Evolutionary conservation across 2,113 vertebrate species (phyloP).

Genomic region (Empidonax traillii): DNA sequence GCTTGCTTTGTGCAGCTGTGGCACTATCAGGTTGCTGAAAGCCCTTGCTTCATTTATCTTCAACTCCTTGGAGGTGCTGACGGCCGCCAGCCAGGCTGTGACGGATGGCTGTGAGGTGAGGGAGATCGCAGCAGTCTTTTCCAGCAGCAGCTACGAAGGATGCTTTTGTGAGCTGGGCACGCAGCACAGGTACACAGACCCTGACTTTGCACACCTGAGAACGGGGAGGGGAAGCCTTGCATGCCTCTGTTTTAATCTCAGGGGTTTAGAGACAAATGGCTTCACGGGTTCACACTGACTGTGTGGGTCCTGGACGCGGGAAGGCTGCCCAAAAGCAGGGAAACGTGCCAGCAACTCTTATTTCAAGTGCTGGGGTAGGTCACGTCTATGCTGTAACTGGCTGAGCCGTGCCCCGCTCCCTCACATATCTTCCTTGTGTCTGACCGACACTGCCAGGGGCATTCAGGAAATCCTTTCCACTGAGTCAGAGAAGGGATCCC

Average conservation of each 20-base stretch:
- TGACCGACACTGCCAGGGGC: rapidly evolving
- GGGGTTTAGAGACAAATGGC: neutral
- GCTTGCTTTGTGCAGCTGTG: neutral
- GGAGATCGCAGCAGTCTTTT: rapidly evolving
- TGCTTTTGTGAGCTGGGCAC: neutral
- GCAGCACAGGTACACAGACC: neutral
- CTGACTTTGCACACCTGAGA: neutral
- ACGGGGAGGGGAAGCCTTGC: rapidly evolving
- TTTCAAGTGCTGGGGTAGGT: neutral
- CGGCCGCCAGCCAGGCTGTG: neutral
- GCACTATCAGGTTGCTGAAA: neutral
- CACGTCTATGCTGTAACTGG: neutral
- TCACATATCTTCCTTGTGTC: neutral
- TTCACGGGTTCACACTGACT: neutral
- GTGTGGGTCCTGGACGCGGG: neutral
- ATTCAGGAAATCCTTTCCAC: conserved; percentile 14
- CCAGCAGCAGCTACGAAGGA: neutral
- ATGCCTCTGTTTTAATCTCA: neutral
- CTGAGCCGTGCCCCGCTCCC: rapidly evolving
- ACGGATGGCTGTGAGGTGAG: neutral
- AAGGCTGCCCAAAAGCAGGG: neutral
- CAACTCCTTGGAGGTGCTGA: neutral
- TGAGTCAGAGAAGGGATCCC: neutral
- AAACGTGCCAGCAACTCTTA: neutral
- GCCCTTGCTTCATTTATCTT: neutral